Conservation (phyloP, 1,140 invertebrate genomes). For the Lutraria rhynchaena region DNA sequence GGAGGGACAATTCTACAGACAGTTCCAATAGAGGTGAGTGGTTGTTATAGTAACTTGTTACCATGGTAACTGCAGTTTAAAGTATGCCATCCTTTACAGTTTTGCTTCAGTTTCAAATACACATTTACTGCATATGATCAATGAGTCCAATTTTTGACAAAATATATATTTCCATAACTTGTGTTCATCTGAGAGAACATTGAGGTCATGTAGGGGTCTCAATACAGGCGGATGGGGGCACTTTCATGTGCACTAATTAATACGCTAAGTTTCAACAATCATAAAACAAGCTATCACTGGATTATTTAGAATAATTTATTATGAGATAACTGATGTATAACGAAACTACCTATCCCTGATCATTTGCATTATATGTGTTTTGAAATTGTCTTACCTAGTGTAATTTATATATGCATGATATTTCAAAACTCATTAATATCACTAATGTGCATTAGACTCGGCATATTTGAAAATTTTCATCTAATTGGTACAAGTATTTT, state of each 20-base stretch:
- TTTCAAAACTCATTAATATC: constrained; percentile 4
- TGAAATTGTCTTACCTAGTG: constrained; percentile 3
- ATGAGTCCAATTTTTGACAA: too few relatives aligned
- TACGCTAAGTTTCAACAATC: too few relatives aligned
- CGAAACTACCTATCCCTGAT: too few relatives aligned
- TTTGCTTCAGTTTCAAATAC: constrained; percentile 20
- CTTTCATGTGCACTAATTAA: too few relatives aligned
- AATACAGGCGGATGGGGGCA: too few relatives aligned
- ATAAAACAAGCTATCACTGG: too few relatives aligned
- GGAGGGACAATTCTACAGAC: constrained; percentile 58
- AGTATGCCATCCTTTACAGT: constrained; percentile 34
- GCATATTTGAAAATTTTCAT: neutral
- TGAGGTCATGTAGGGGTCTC: too few relatives aligned
- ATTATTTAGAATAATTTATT: too few relatives aligned
- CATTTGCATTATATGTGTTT: constrained; percentile 18
- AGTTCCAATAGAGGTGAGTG: constrained; percentile 58
- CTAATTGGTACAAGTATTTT: neutral
- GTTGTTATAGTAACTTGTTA: constrained; percentile 33
- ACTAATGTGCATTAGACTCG: too few relatives aligned
- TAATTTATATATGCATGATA: constrained; percentile 21
- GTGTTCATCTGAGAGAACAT: too few relatives aligned
- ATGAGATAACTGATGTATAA: too few relatives aligned
- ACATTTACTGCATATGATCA: constrained; percentile 1
- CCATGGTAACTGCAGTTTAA: constrained; percentile 16
- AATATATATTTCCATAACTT: too few relatives aligned